Percentiles rank a stretch among this genome's conserved stretches.
Conservation (phyloP, 2,113 vertebrate species). For the Camelus dromedarius region DNA sequence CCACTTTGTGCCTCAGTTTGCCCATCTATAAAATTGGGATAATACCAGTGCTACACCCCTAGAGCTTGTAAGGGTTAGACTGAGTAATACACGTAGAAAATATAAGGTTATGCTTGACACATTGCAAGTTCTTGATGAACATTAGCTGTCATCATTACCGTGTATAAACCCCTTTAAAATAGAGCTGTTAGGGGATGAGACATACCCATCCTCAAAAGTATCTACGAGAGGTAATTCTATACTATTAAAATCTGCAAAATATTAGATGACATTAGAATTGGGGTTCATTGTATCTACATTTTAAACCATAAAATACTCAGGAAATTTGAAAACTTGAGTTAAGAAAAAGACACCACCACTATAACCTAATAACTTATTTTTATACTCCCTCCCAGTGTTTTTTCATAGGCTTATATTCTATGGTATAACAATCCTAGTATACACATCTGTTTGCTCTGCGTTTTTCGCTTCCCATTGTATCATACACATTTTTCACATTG, state of each 20-base stretch:
- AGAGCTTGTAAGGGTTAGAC: neutral
- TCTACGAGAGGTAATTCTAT: slow-evolving; percentile 3
- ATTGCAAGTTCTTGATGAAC: neutral
- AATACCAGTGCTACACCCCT: neutral
- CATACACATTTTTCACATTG: neutral
- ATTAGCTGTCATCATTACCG: neutral
- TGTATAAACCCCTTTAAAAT: slow-evolving; percentile 53
- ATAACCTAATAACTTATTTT: neutral
- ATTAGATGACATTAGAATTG: slow-evolving; percentile 25
- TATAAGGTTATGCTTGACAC: neutral
- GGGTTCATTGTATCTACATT: slow-evolving; percentile 19
- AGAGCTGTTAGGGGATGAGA: slow-evolving; percentile 16
- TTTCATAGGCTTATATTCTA: neutral
- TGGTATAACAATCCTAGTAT: neutral
- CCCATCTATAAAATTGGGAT: neutral
- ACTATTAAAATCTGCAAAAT: slow-evolving; percentile 49
- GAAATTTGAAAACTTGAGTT: neutral
- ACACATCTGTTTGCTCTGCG: neutral
- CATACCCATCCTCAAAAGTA: neutral
- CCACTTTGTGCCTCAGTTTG: neutral
- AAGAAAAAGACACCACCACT: neutral
- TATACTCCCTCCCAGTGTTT: neutral
- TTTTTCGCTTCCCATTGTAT: neutral
- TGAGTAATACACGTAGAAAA: neutral
- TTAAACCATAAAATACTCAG: slow-evolving; percentile 29